phyloP scores from a whole-genome alignment of 2,113 vertebrate genomes.

The Alouatta palliata region DNA sequence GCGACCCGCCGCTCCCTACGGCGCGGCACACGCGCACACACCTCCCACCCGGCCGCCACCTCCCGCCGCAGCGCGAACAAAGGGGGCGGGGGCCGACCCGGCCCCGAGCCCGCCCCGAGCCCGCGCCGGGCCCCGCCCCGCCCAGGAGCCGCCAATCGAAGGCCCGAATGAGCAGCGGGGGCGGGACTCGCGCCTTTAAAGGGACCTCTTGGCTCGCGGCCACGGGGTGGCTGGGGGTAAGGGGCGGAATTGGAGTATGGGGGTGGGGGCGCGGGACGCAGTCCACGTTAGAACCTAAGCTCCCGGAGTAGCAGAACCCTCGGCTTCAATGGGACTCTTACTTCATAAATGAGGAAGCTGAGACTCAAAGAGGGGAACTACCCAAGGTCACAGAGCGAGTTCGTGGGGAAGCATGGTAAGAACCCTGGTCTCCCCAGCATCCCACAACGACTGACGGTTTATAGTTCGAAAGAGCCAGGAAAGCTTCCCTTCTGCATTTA shows the following conservation, averaged over 20 bases:
- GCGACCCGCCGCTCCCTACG: constrained; percentile 53
- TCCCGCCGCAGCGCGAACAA: constrained; percentile 73
- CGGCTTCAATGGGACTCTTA: neutral
- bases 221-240: neutral
- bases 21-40: constrained; percentile 64
- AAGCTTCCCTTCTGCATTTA: constrained; percentile 10
- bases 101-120: neutral
- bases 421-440: neutral
- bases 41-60: constrained; percentile 64
- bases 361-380: neutral
- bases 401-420: constrained; percentile 18
- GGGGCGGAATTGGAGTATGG: fast-evolving
- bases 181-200: constrained; percentile 70
- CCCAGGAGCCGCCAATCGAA: neutral
- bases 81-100: constrained; percentile 74
- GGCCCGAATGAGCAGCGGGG: neutral
- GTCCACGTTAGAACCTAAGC: neutral
- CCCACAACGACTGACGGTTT: neutral
- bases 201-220: constrained; percentile 43
- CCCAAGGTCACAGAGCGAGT: constrained; percentile 33
- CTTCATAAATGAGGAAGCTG: constrained; percentile 18
- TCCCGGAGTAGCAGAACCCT: neutral
- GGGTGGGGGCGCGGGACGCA: neutral
- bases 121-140: neutral
- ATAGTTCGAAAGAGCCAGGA: neutral